Base-by-base conservation (phyloP, 2,113 vertebrate genomes). In the Odobenus rosmarus region DNA sequence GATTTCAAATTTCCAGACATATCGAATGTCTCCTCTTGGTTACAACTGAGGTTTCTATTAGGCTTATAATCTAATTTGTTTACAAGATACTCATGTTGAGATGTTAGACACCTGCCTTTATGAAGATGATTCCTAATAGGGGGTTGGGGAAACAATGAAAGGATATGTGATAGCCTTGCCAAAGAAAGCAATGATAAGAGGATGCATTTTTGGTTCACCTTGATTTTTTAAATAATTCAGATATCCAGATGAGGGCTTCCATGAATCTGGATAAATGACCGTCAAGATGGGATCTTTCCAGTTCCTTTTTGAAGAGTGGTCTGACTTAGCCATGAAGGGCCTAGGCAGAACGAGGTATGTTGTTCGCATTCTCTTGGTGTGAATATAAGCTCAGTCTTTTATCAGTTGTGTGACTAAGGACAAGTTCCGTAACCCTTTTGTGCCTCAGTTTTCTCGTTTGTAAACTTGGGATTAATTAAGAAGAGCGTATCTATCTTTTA, bases 51-150 rank as follows among this genome's bases (percentile, higher is more conserved):
- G 31, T 95, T 90, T 94, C 72, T 80, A 3, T 82, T 74, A 64
- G 36, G 81, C 64, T 84, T 36, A 36, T 79, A 80, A 15, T 96
- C 88, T 96, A 92, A 98, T 97, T 97, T 97, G 95, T 97, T 98
- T 95, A 96, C 10, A 94, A 49, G 80, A 92, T 4, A 39, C 11
- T 97, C 2, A 64, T 46, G 12, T 59, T 55, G 80, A 62, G 36
- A 62, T 92, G 21, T 77, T 57, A 83, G 28, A 21, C 93, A 97
- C 72, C 74, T 84, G 79, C 80, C 49, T 87, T 93, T 93, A 42
- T 88, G 77, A 97, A 84, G 42, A 89, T 36, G 57, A 72, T 88
- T 93, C 82, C 85, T 95, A 97, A 94, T 85, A 93, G 26, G 39
- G 16, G 15, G 4, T 21, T 79, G 31, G 19, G 6, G 12, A 18